Conservation (phyloP, 2,888 invertebrate species). For the Carpatolechia fugitivella region DNA sequence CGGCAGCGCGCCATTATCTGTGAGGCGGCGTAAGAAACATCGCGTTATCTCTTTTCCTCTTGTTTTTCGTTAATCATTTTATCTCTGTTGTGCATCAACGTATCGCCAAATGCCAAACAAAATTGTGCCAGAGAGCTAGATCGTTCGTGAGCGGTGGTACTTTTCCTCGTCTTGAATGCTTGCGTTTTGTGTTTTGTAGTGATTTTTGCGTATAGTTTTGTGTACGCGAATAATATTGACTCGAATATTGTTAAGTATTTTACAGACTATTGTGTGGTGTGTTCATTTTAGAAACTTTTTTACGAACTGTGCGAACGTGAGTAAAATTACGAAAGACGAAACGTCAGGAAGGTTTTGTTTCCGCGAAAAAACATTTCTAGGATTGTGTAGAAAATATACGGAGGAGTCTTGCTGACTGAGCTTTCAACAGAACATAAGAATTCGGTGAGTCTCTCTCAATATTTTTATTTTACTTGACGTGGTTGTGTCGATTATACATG, state of each 20-base stretch:
- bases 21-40: conserved; percentile 9
- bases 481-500: no score
- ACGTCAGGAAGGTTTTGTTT: conserved; percentile 18
- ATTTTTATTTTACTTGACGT: no score
- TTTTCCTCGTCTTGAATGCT: conserved; percentile 55
- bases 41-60: conserved; percentile 21
- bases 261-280: conserved; percentile 22
- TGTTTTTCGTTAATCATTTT: not conserved
- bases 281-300: conserved; percentile 8
- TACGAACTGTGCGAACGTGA: not conserved
- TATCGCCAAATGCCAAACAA: conserved; percentile 14
- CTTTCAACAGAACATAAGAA: not conserved
- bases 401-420: conserved; percentile 2
- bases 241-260: conserved; percentile 24
- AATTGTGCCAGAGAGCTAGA: conserved; percentile 27
- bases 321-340: conserved; percentile 12
- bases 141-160: conserved; percentile 30
- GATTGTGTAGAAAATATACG: conserved; percentile 12
- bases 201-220: conserved; percentile 44
- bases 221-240: conserved; percentile 28
- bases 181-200: conserved; percentile 45
- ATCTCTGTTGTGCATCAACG: conserved; percentile 21
- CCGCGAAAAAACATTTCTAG: conserved; percentile 17
- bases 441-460: conserved; percentile 5
- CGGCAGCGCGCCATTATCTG: conserved; percentile 31